These are phyloP conservation scores for Augochlora pura DNA, from an alignment of 1,140 invertebrate species.

Conservation along the genomic window DNA sequence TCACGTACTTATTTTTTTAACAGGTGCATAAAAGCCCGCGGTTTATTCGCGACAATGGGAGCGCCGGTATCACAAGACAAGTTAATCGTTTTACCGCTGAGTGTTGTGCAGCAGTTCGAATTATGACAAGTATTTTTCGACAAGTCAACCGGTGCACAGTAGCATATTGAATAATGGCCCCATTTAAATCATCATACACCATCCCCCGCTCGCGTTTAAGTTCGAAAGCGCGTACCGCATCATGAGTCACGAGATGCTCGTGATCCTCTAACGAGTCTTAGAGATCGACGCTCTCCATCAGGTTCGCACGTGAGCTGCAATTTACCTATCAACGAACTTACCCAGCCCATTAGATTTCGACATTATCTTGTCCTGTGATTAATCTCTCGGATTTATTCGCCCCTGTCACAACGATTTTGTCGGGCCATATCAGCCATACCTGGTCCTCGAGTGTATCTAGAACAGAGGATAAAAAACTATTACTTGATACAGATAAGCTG, in stretches of 20 bases:
- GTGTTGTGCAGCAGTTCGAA: background rate
- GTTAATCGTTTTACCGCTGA: background rate
- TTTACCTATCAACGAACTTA: conserved; percentile 6
- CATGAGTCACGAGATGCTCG: background rate
- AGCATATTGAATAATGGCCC: background rate
- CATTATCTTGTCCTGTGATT: conserved; percentile 5
- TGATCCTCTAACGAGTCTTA: background rate
- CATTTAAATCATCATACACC: background rate
- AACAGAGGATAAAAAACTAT: no score
- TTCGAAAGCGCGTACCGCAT: background rate
- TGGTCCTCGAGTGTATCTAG: no score
- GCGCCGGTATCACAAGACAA: no score
- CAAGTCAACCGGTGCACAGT: background rate
- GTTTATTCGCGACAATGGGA: no score
- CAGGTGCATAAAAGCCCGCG: no score
- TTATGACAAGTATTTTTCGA: background rate
- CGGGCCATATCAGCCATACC: background rate
- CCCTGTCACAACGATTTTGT: background rate
- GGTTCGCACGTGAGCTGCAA: conserved; percentile 1
- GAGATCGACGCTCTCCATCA: conserved; percentile 1
- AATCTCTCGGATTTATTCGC: background rate
- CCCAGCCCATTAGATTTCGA: conserved; percentile 1
- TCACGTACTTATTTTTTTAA: no score
- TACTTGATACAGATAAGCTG: no score
- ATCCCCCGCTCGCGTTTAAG: no score